Evolutionary conservation across 2,888 invertebrate genomes (phyloP).

Genomic region (Salpingus planirostris): DNA sequence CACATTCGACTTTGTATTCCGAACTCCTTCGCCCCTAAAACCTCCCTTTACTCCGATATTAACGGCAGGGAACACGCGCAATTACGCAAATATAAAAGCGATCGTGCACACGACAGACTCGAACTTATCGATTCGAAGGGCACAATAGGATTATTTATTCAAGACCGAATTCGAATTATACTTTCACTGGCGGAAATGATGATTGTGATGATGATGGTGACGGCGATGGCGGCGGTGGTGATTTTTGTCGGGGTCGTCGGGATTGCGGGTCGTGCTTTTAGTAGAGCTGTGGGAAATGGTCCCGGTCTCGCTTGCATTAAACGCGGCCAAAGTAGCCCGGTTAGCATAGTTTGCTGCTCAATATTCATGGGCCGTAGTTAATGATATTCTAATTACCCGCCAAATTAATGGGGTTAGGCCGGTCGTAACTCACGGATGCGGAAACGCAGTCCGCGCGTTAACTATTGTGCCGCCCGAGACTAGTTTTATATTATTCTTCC

Average conservation of each 20-base stretch:
- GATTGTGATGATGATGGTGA: no score
- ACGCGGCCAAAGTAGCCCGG: conserved; percentile 11
- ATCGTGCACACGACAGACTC: no score
- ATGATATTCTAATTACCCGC: conserved; percentile 29
- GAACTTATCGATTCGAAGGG: no score
- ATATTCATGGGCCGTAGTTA: conserved; percentile 28
- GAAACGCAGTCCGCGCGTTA: conserved; percentile 10
- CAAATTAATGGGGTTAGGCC: conserved; percentile 25
- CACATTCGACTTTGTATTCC: conserved; percentile 8
- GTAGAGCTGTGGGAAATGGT: not conserved
- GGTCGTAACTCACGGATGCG: conserved; percentile 21
- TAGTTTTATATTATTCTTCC: conserved; percentile 17
- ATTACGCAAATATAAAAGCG: no score
- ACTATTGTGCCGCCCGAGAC: conserved; percentile 15
- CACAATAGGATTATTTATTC: not conserved
- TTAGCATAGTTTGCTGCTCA: conserved; percentile 18
- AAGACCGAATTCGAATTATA: no score
- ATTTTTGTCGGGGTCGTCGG: no score
- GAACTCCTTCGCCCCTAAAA: no score
- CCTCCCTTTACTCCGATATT: conserved; percentile 9
- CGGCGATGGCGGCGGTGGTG: no score
- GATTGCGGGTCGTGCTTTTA: no score
- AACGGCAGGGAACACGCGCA: no score
- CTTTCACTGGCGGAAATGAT: no score
- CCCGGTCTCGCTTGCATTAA: not conserved